Base-by-base conservation (phyloP, 2,888 invertebrate genomes). In the Phania funesta region DNA sequence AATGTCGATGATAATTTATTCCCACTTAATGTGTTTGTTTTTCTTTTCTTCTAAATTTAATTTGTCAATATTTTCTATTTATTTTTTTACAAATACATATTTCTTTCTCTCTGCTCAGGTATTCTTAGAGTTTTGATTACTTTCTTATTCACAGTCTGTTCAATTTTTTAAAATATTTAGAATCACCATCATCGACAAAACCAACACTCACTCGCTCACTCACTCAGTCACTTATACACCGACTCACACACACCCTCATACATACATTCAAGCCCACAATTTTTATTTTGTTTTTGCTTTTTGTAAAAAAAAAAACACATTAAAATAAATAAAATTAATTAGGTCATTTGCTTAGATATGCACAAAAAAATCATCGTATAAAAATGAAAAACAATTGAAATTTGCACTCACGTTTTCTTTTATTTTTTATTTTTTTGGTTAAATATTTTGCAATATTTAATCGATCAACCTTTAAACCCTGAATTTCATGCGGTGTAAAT, bases 261-360 rank as follows among this genome's bases (percentile, higher is more conserved):
- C 35, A 65, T 13, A 16, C 41, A 41, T 7, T 52, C 50, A 50
- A 24, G 50, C 65, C 50, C 32, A 48, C 38, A 50, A 50, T 24
- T 56, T 35, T 24, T 35, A 56, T 62, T 52, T n/a, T 44, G 48
- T 60, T 54, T 80, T 70, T 58, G 75, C 64, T 60, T 9, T 62
- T 75, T 70, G 64, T 75, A 58, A 77, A 75, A 68, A 48, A 68
- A 54, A 67, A 67, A 67, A 54, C 22, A 48, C 52, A 68, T 52
- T 52, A 62, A 76, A 60, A 62, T 50, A 62, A 76, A 74, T 54
- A 64, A 44, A 76, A 68, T 78, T 82, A 82, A 78, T 78, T 82
- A 70, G 82, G 82, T 82, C 82, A 82, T 78, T 74, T 75, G 82
- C 64, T 82, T 68, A 64, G 46, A 52, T 76, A 76, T 58, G 60